A percentile compares a stretch with the other conserved stretches of the same genome.
phyloP scores from a whole-genome alignment of 2,888 invertebrate genomes.

The Himalopsyche anomala region DNA sequence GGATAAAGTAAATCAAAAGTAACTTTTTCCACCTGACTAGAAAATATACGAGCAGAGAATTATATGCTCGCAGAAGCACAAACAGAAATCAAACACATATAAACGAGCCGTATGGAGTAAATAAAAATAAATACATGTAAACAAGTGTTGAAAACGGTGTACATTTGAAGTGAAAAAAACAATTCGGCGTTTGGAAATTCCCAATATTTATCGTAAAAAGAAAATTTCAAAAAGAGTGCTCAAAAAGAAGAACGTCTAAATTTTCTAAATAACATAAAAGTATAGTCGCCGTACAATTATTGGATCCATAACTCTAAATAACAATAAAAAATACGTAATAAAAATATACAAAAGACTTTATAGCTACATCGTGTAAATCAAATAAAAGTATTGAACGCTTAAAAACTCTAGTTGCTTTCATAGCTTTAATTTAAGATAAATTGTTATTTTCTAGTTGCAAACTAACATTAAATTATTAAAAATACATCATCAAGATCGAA shows the following conservation, averaged over 20 bases:
- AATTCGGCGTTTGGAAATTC: conserved; percentile 32
- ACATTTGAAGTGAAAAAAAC: conserved; percentile 46
- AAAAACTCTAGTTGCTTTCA: too few relatives aligned
- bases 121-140: conserved; percentile 61
- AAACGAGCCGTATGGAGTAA: conserved; percentile 59
- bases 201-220: conserved; percentile 37
- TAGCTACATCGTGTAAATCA: too few relatives aligned
- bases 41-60: conserved; percentile 57
- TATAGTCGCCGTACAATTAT: too few relatives aligned
- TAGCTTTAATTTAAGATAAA: too few relatives aligned
- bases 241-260: not conserved
- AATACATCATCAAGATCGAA: too few relatives aligned
- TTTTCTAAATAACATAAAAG: not conserved
- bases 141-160: conserved; percentile 56
- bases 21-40: conserved; percentile 64
- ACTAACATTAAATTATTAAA: too few relatives aligned
- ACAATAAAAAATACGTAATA: too few relatives aligned
- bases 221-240: not conserved
- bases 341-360: too few relatives aligned
- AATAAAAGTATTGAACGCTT: too few relatives aligned
- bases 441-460: too few relatives aligned
- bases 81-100: conserved; percentile 64
- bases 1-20: conserved; percentile 64
- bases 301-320: too few relatives aligned
- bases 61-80: conserved; percentile 60